Conservation (phyloP, 92 coral and sea anemone species). For the Phenganax marumi region DNA sequence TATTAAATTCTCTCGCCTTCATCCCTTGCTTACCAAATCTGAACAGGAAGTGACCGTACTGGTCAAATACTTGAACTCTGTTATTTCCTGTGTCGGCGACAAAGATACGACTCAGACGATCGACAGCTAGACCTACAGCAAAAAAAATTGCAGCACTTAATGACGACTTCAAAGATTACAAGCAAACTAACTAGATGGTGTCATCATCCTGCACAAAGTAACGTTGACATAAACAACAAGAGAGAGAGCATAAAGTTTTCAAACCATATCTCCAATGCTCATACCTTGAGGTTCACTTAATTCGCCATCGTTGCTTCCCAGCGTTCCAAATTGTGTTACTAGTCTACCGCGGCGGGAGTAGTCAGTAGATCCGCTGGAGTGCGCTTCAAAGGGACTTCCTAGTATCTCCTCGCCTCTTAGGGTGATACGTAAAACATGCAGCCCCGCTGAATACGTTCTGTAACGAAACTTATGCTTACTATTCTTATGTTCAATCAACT, state of each 20-base stretch:
- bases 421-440: conserved; percentile 33
- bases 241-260: background rate
- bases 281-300: conserved; percentile 26
- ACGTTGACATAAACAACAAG: background rate
- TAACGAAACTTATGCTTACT: conserved; percentile 38
- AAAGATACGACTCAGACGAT: conserved; percentile 37
- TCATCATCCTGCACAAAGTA: too few species aligned
- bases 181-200: too few species aligned
- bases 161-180: background rate
- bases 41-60: conserved; percentile 25
- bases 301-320: conserved; percentile 26
- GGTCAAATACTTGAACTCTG: conserved; percentile 34
- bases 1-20: conserved; percentile 20
- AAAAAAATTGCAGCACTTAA: background rate
- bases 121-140: conserved; percentile 22
- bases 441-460: conserved; percentile 34
- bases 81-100: conserved; percentile 37
- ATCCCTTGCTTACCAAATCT: conserved; percentile 29
- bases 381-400: conserved; percentile 39
- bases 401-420: conserved; percentile 37
- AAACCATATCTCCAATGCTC: background rate
- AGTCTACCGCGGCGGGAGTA: conserved; percentile 39
- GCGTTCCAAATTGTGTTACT: conserved; percentile 23
- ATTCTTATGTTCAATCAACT: conserved; percentile 17
- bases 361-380: conserved; percentile 36